A percentile compares a stretch with the other conserved stretches of the same genome.
Conservation (phyloP, 2,888 invertebrate species). For the Rhodophaea formosa region DNA sequence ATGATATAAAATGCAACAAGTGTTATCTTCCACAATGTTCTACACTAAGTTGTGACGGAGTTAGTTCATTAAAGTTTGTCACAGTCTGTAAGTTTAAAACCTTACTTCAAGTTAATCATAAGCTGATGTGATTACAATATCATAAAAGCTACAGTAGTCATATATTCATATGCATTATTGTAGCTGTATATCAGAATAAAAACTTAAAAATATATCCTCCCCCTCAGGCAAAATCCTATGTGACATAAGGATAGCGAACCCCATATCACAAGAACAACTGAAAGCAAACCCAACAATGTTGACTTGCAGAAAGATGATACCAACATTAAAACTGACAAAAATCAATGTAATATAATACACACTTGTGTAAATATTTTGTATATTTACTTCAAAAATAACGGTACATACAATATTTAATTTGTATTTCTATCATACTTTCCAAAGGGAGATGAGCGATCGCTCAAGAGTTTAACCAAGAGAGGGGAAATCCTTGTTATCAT, state of each 20-base stretch:
- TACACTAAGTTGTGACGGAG: conserved; percentile 79
- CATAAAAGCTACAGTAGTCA: conserved; percentile 74
- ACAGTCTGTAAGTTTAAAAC: conserved; percentile 67
- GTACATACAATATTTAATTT: conserved; percentile 80
- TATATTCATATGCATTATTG: conserved; percentile 64
- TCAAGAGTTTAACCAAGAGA: conserved; percentile 89
- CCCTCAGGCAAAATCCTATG: conserved; percentile 52
- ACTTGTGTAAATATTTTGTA: conserved; percentile 79
- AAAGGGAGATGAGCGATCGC: conserved; percentile 71
- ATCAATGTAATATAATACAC: conserved; percentile 76
- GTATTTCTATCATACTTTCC: conserved; percentile 72
- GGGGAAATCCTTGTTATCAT: conserved; percentile 97
- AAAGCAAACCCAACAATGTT: conserved; percentile 36
- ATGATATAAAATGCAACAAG: conserved; percentile 78
- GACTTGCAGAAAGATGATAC: conserved; percentile 40
- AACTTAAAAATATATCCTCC: conserved; percentile 68
- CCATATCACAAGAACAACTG: conserved; percentile 38
- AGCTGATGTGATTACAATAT: conserved; percentile 74
- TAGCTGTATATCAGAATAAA: conserved; percentile 68
- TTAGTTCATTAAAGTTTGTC: conserved; percentile 72
- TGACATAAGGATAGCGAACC: conserved; percentile 42
- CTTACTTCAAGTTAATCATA: conserved; percentile 69
- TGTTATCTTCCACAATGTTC: conserved; percentile 72
- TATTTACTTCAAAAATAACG: conserved; percentile 82
- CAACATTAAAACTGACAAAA: conserved; percentile 50